Percentiles rank a stretch among this genome's conserved stretches.
Conservation (phyloP, 2,113 vertebrate genomes). For the Calyptomena viridis region DNA sequence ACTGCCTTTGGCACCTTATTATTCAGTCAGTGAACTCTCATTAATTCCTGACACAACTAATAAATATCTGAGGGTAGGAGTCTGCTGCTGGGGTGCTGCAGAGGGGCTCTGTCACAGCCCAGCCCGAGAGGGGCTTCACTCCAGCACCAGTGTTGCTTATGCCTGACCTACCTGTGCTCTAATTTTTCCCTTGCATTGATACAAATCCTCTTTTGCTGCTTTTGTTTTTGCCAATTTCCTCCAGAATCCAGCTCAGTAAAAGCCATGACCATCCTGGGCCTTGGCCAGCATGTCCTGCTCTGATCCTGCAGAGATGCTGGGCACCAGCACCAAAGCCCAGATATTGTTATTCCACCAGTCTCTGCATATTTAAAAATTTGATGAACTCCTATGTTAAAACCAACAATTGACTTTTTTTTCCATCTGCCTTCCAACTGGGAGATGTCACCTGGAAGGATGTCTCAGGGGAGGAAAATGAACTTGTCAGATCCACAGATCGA, state of each 20-base stretch:
- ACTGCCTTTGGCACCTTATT: slow-evolving; percentile 48
- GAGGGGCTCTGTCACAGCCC: neutral
- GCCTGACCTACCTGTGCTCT: neutral
- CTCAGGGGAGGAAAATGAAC: neutral
- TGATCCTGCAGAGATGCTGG: neutral
- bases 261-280: neutral
- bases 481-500: neutral
- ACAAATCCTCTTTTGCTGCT: neutral
- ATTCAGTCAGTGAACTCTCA: slow-evolving; percentile 55
- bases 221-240: neutral
- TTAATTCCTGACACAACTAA: slow-evolving; percentile 62
- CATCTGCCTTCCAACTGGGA: neutral
- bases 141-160: accelerated
- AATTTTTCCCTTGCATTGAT: neutral
- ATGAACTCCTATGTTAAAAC: neutral
- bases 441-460: neutral
- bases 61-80: slow-evolving; percentile 1
- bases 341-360: neutral
- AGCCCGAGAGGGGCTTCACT: neutral
- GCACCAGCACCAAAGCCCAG: neutral
- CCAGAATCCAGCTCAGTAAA: neutral
- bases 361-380: neutral
- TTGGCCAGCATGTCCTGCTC: neutral
- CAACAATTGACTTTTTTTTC: neutral
- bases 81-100: accelerated